Evolutionary conservation across 2,113 vertebrate species (phyloP).

Genomic region (Condylura cristata): DNA sequence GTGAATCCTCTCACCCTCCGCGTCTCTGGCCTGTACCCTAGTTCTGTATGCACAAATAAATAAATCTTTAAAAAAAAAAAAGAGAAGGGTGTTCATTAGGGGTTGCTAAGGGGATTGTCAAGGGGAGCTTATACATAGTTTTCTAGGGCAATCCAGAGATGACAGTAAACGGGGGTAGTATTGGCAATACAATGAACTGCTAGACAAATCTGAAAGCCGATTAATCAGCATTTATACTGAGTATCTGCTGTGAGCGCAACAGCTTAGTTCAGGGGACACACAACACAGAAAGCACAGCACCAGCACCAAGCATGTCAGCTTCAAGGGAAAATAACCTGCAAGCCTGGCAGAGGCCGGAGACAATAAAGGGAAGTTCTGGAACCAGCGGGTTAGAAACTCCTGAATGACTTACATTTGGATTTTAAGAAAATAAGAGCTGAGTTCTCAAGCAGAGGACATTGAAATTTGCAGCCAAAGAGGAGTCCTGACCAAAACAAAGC

Average conservation of each 20-base stretch:
- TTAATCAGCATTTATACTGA: not conserved
- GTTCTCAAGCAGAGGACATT: conserved; percentile 24
- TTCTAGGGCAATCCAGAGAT: not conserved
- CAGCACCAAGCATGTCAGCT: not conserved
- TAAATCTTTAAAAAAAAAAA: too few relatives aligned
- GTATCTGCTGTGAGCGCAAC: not conserved
- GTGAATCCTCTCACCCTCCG: too few relatives aligned
- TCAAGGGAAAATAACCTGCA: not conserved
- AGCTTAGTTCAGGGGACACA: not conserved
- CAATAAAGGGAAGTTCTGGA: not conserved
- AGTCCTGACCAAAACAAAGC: not conserved
- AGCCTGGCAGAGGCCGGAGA: not conserved
- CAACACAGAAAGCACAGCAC: not conserved
- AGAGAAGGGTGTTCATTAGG: not conserved
- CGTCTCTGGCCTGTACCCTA: too few relatives aligned
- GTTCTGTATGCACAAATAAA: too few relatives aligned
- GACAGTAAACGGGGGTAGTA: not conserved
- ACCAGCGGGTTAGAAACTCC: not conserved
- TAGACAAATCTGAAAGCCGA: not conserved
- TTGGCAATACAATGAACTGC: not conserved
- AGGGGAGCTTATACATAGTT: not conserved
- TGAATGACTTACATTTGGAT: not conserved
- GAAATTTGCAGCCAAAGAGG: conserved; percentile 6
- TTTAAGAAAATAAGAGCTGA: not conserved
- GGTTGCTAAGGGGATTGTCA: not conserved